Evolutionary conservation across 2,888 invertebrate species (phyloP).

Genomic region (Chelonus formosanus): DNA sequence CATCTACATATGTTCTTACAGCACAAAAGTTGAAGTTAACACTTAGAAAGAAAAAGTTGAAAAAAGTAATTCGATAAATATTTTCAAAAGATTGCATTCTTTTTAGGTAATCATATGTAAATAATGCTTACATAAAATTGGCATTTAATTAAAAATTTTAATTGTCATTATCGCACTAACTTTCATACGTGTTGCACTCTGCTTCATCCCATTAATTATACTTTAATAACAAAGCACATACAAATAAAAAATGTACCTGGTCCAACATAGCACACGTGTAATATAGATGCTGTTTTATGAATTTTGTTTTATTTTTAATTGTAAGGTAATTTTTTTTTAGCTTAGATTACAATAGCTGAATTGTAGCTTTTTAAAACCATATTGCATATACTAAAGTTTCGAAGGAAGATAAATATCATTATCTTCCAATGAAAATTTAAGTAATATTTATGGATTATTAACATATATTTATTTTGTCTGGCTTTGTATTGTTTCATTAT

Average conservation of each 20-base stretch:
- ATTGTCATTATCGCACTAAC: constrained; percentile 30
- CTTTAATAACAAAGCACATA: constrained; percentile 50
- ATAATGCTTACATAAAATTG: constrained; percentile 33
- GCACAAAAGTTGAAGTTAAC: constrained; percentile 2
- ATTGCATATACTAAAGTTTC: constrained; percentile 46
- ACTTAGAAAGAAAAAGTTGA: constrained; percentile 16
- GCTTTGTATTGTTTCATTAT: constrained; percentile 36
- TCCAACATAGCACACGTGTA: constrained; percentile 56
- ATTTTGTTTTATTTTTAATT: constrained; percentile 21
- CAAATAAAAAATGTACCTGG: constrained; percentile 52
- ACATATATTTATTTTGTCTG: constrained; percentile 34
- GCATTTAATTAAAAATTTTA: background rate
- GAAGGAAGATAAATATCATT: constrained; percentile 44
- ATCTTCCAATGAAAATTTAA: constrained; percentile 48
- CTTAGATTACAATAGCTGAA: constrained; percentile 52
- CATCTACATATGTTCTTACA: background rate
- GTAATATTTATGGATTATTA: constrained; percentile 34
- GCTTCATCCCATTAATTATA: constrained; percentile 22
- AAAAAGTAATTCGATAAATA: background rate
- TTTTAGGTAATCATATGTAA: background rate
- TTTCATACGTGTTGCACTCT: constrained; percentile 33
- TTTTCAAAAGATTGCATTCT: too few species aligned
- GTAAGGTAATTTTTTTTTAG: constrained; percentile 47
- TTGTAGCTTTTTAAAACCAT: constrained; percentile 46
- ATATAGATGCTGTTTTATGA: constrained; percentile 48